Conservation (phyloP, 2,888 invertebrate species). For the Coleophora flavipennella region DNA sequence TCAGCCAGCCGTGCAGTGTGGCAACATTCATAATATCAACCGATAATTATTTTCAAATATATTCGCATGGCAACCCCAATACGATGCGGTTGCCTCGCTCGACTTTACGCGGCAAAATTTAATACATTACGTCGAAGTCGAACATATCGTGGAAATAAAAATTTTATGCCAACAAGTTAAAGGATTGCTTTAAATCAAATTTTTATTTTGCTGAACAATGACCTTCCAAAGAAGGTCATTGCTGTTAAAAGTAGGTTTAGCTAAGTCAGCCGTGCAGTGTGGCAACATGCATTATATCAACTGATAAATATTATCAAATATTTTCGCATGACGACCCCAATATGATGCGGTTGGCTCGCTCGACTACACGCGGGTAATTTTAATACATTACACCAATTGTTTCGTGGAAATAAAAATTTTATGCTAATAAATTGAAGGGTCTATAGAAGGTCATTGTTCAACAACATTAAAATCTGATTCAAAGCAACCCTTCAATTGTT, state of each 20-base stretch:
- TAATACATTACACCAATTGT: no score
- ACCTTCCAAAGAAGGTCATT: no score
- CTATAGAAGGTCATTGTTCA: no score
- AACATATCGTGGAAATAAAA: no score
- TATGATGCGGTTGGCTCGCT: slow-evolving; percentile 4
- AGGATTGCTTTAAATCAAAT: no score
- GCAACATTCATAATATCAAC: neutral
- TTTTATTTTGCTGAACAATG: no score
- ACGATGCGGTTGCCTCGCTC: slow-evolving; percentile 5
- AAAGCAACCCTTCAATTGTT: no score
- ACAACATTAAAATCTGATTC: no score
- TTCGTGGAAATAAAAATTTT: neutral
- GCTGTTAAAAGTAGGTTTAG: no score
- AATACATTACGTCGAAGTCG: no score
- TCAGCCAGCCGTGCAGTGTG: slow-evolving; percentile 3
- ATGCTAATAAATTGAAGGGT: neutral
- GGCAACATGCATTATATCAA: neutral
- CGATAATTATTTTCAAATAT: slow-evolving; percentile 1
- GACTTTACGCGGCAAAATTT: no score
- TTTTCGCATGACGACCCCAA: neutral
- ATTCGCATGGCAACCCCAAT: neutral
- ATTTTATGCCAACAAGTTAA: neutral
- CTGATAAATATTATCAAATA: slow-evolving; percentile 1
- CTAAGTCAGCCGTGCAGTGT: slow-evolving; percentile 5
- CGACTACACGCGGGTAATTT: no score